Percentiles rank a stretch among this genome's conserved stretches.
phyloP scores from a whole-genome alignment of 2,113 vertebrate species.

The Hydrolagus affinis region DNA sequence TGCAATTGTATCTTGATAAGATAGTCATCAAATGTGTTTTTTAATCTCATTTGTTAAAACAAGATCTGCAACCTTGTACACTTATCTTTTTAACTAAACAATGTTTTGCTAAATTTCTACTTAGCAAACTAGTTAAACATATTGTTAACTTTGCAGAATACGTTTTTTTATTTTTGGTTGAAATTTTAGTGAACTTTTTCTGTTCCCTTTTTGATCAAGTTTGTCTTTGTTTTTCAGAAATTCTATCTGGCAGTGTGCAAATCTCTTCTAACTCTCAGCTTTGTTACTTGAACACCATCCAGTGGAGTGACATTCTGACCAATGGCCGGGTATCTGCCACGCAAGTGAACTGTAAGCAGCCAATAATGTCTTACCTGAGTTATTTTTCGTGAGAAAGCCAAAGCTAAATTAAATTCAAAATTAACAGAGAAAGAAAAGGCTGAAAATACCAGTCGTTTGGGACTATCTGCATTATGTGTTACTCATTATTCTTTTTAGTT shows the following conservation, averaged over 20 bases:
- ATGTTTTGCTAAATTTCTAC: no score
- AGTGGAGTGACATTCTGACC: conserved; percentile 79
- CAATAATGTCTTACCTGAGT: background rate
- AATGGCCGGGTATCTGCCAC: no score
- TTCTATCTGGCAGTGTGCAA: conserved; percentile 76
- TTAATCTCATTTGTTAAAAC: no score
- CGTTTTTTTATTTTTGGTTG: background rate
- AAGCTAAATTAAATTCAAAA: no score
- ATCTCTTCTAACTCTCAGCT: conserved; percentile 62
- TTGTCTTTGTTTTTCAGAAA: conserved; percentile 58
- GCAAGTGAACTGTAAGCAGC: conserved; percentile 24
- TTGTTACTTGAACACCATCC: conserved; percentile 75
- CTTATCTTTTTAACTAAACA: no score
- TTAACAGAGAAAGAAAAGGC: background rate
- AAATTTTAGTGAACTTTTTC: background rate
- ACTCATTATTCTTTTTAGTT: background rate
- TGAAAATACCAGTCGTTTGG: no score
- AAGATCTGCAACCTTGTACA: no score
- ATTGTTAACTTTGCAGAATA: no score
- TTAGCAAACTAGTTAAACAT: no score
- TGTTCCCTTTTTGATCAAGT: background rate
- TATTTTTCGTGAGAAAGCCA: background rate
- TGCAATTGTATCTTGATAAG: no score
- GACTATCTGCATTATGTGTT: background rate
- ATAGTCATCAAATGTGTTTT: no score